phyloP scores from a whole-genome alignment of 2,113 vertebrate genomes.

The Phoxinus phoxinus region DNA sequence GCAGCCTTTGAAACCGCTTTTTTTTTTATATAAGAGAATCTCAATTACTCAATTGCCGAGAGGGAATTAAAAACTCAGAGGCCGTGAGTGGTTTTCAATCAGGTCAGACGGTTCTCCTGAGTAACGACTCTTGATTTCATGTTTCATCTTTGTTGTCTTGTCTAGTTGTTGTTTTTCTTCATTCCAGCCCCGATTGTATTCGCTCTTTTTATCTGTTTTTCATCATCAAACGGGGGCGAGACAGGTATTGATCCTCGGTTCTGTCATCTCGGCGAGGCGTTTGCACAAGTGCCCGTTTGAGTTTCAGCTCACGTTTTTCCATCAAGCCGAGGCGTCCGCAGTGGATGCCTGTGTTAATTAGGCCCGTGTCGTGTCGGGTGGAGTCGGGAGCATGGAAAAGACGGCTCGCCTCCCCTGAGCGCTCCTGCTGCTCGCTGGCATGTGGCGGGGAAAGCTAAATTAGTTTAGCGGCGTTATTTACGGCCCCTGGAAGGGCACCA shows the following conservation, averaged over 20 bases:
- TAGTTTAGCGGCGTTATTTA: conserved; percentile 61
- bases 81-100: conserved; percentile 38
- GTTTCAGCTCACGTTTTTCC: conserved; percentile 42
- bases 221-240: conserved; percentile 27
- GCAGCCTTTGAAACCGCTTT: conserved; percentile 47
- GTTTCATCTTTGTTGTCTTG: neutral
- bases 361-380: conserved; percentile 47
- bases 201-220: conserved; percentile 9
- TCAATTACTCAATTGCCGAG: conserved; percentile 44
- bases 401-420: conserved; percentile 32
- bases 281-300: conserved; percentile 39
- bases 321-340: conserved; percentile 38
- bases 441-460: conserved; percentile 59
- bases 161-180: neutral
- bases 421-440: conserved; percentile 50
- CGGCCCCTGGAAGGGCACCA: conserved; percentile 52
- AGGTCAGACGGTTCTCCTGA: conserved; percentile 46
- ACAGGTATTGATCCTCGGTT: conserved; percentile 39
- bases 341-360: conserved; percentile 62
- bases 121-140: conserved; percentile 39
- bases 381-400: conserved; percentile 22
- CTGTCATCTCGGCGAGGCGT: conserved; percentile 43
- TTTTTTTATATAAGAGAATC: conserved; percentile 57
- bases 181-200: neutral
- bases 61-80: conserved; percentile 52